A percentile compares a stretch with the other conserved stretches of the same genome.
Conservation (phyloP, 2,797 vertebrate genomes). For the Cirrhinus mrigala region DNA sequence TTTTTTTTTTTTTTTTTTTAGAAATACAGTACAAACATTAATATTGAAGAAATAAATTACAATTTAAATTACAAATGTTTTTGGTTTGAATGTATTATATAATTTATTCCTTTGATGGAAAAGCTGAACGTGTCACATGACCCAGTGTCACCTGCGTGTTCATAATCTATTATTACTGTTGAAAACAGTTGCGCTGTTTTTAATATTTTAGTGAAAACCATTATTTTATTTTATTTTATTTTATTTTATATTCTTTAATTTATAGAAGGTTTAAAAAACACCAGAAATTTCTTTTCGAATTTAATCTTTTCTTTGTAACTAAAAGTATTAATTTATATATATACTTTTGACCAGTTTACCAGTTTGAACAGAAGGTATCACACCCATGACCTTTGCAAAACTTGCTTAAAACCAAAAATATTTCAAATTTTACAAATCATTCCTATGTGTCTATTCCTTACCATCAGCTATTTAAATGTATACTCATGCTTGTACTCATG, state of each 20-base stretch:
- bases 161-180: background rate
- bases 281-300: no score
- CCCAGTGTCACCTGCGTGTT: background rate
- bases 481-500: background rate
- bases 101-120: background rate
- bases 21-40: no score
- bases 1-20: no score
- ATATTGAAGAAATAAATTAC: background rate
- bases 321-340: no score
- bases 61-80: background rate
- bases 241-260: no score
- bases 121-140: background rate
- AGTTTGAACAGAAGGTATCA: no score
- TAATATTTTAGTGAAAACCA: background rate
- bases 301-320: no score
- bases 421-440: background rate
- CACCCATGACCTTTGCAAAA: background rate
- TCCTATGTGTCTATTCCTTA: background rate
- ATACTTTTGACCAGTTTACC: no score
- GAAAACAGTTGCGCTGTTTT: background rate
- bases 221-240: background rate
- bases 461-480: background rate
- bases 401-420: background rate
- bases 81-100: background rate
- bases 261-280: no score